Percentiles rank a stretch among this genome's conserved stretches.
Evolutionary conservation across 2,888 invertebrate species (phyloP).

Genomic region (Palloptera scutellata): DNA sequence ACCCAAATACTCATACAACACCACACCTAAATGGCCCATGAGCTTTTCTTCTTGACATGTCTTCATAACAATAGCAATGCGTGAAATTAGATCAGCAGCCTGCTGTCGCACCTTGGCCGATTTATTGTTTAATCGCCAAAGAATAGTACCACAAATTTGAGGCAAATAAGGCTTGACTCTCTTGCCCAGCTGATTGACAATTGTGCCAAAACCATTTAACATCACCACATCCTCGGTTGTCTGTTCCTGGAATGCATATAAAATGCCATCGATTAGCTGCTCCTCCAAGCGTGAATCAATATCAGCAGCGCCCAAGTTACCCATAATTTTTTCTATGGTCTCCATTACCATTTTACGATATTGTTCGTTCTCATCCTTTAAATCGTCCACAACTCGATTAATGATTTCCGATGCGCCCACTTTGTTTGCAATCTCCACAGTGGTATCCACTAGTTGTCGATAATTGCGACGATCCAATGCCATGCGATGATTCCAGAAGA

Average conservation of each 20-base stretch:
- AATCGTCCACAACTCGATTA: slow-evolving; percentile 96
- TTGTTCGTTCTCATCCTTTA: slow-evolving; percentile 99
- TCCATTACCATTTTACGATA: slow-evolving; percentile 99
- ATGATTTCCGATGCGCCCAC: slow-evolving; percentile 99
- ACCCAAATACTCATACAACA: slow-evolving; percentile 97
- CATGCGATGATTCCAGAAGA: slow-evolving; percentile 99
- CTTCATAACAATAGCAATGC: slow-evolving; percentile 99
- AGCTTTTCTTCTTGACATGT: slow-evolving; percentile 99
- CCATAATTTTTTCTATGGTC: slow-evolving; percentile 98
- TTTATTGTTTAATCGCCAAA: slow-evolving; percentile 99
- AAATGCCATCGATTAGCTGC: slow-evolving; percentile 97
- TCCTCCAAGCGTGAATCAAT: slow-evolving; percentile 98
- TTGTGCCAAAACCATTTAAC: slow-evolving; percentile 99
- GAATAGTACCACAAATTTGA: slow-evolving; percentile 99
- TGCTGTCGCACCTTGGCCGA: slow-evolving; percentile 99
- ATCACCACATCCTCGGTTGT: slow-evolving; percentile 99
- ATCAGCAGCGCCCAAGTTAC: slow-evolving; percentile 96
- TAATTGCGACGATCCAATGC: slow-evolving; percentile 98
- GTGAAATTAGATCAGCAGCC: slow-evolving; percentile 97
- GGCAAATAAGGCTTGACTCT: slow-evolving; percentile 98
- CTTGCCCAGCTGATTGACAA: slow-evolving; percentile 96
- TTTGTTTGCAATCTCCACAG: slow-evolving; percentile 99
- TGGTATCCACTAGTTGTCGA: slow-evolving; percentile 97
- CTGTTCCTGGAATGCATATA: slow-evolving; percentile 99
- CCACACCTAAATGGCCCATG: slow-evolving; percentile 99